A percentile compares a stretch with the other conserved stretches of the same genome.
These are phyloP conservation scores for Anastatus disparis DNA, from an alignment of 1,140 invertebrate species.

Conservation along the genomic window DNA sequence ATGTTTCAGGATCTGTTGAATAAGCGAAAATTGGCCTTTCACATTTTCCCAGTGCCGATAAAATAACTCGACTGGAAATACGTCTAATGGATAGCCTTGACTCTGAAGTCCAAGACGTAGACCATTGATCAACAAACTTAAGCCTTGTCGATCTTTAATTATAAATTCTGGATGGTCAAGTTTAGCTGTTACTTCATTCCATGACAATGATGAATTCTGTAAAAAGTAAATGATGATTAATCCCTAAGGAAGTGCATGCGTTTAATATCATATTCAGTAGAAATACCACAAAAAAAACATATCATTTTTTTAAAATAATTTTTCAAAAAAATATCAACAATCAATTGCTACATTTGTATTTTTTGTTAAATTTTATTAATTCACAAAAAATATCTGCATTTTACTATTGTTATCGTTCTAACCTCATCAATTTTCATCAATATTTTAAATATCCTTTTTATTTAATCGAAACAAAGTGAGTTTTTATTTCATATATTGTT, in stretches of 20 bases:
- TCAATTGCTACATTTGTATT: neutral
- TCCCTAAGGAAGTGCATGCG: no score
- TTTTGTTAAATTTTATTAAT: neutral
- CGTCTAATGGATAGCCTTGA: slow-evolving; percentile 76
- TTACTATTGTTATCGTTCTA: no score
- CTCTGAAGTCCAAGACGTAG: slow-evolving; percentile 82
- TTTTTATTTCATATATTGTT: no score
- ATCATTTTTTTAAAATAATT: neutral
- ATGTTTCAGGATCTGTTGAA: slow-evolving; percentile 87
- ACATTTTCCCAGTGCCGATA: slow-evolving; percentile 93
- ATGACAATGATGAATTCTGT: slow-evolving; percentile 80
- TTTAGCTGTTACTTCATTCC: slow-evolving; percentile 92
- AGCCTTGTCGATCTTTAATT: slow-evolving; percentile 85
- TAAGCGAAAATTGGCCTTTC: slow-evolving; percentile 90
- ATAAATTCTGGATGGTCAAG: slow-evolving; percentile 91
- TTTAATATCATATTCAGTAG: no score
- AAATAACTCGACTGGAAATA: slow-evolving; percentile 89
- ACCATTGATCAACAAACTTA: slow-evolving; percentile 84
- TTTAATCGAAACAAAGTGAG: no score
- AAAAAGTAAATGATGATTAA: slow-evolving; percentile 37
- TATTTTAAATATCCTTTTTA: no score
- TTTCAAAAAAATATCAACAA: neutral
- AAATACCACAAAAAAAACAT: neutral
- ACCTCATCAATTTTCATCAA: no score
- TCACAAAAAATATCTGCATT: no score